These are phyloP conservation scores for Alsophila aescularia DNA, from an alignment of 2,888 invertebrate species.

Conservation along the genomic window DNA sequence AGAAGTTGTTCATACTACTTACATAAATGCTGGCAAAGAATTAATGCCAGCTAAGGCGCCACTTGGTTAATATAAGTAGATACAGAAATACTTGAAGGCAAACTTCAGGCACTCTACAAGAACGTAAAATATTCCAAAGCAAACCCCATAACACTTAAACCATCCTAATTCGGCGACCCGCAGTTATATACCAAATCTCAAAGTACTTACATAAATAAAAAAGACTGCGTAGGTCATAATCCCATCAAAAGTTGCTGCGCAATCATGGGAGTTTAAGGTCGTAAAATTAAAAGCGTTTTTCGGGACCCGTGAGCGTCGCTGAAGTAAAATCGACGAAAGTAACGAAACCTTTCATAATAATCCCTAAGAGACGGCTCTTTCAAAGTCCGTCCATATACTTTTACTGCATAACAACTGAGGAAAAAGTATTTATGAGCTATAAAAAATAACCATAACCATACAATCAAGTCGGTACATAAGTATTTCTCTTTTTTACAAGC, in stretches of 20 bases:
- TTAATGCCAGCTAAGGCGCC: neutral
- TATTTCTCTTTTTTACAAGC: too few species aligned
- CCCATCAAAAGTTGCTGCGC: slow-evolving; percentile 43
- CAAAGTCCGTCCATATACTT: neutral
- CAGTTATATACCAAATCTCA: slow-evolving; percentile 21
- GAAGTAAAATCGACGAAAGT: too few species aligned
- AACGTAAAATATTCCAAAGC: slow-evolving; percentile 14
- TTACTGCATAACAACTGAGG: too few species aligned
- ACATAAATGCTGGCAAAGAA: too few species aligned
- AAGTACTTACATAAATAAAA: slow-evolving; percentile 42
- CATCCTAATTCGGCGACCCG: slow-evolving; percentile 25
- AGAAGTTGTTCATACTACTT: too few species aligned
- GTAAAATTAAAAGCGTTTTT: slow-evolving; percentile 38
- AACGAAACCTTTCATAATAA: neutral
- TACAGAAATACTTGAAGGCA: neutral
- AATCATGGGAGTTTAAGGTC: slow-evolving; percentile 38
- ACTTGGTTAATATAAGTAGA: neutral
- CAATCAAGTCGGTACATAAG: too few species aligned
- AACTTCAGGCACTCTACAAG: neutral
- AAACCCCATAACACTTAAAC: slow-evolving; percentile 26
- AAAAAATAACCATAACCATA: too few species aligned
- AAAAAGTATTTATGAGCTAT: too few species aligned
- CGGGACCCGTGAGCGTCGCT: neutral
- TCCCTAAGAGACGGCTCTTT: neutral
- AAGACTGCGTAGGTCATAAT: slow-evolving; percentile 34